These are phyloP conservation scores for Gracilinanus agilis DNA, from an alignment of 2,113 vertebrate genomes.

Conservation along the genomic window DNA sequence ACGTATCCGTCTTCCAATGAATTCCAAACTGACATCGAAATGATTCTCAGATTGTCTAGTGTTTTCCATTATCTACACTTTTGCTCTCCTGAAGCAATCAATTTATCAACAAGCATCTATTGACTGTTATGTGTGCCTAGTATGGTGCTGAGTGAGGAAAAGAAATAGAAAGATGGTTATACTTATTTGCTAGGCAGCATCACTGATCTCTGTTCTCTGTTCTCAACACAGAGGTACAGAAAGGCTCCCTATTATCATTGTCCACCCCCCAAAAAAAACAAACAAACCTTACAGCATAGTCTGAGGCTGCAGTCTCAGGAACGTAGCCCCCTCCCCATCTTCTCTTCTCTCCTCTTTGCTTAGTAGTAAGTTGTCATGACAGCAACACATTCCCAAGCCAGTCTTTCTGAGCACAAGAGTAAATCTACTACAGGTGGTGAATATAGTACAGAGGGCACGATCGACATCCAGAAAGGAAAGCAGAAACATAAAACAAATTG, in stretches of 20 bases:
- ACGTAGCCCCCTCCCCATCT: background rate
- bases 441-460: background rate
- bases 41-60: background rate
- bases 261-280: background rate
- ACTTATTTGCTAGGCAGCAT: background rate
- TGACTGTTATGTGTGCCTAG: background rate
- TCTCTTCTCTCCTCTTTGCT: background rate
- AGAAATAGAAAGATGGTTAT: background rate
- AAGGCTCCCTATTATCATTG: background rate
- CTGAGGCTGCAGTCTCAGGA: background rate
- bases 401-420: background rate
- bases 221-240: background rate
- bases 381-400: background rate
- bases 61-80: conserved; percentile 5
- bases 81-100: background rate
- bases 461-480: background rate
- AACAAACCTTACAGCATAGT: background rate
- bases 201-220: background rate
- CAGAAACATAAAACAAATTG: background rate
- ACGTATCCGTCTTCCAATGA: background rate
- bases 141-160: background rate
- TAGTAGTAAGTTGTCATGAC: background rate
- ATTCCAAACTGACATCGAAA: conserved; percentile 1
- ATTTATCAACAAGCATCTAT: background rate
- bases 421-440: background rate